Conservation (phyloP, 2,888 invertebrate species). For the Stomorhina lunata region DNA sequence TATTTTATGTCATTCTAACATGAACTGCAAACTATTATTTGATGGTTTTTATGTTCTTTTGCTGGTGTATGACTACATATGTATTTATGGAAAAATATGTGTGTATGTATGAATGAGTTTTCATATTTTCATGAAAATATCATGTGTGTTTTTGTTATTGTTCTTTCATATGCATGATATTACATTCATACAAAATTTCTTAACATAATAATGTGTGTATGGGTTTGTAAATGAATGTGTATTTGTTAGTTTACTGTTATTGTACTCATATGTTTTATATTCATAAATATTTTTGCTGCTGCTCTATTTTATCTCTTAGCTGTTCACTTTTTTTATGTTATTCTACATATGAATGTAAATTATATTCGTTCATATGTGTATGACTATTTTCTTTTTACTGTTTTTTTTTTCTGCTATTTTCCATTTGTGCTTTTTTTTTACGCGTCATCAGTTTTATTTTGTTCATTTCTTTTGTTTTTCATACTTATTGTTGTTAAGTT, state of each 20-base stretch:
- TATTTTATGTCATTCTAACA: constrained; percentile 51
- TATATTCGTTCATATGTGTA: constrained; percentile 5
- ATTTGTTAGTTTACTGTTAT: constrained; percentile 39
- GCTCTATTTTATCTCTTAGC: constrained; percentile 57
- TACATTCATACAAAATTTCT: background rate
- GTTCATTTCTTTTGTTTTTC: constrained; percentile 38
- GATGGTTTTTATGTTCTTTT: constrained; percentile 68
- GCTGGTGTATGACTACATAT: too few relatives aligned
- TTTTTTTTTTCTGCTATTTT: background rate
- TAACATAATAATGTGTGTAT: constrained; percentile 2
- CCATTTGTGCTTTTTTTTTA: constrained; percentile 50
- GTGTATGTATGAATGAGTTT: constrained; percentile 72
- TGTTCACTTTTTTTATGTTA: constrained; percentile 34
- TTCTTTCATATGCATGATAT: background rate
- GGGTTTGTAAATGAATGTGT: constrained; percentile 31
- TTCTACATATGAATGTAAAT: background rate
- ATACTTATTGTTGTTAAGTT: constrained; percentile 58
- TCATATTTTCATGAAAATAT: constrained; percentile 65
- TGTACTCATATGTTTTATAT: constrained; percentile 33
- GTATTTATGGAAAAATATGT: too few relatives aligned
- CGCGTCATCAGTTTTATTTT: constrained; percentile 64
- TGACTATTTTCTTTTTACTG: constrained; percentile 1
- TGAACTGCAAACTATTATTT: constrained; percentile 63
- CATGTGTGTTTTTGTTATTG: constrained; percentile 11
- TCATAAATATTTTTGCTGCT: constrained; percentile 62